Conservation (phyloP, 1,140 invertebrate species). For the Cotesia typhae region DNA sequence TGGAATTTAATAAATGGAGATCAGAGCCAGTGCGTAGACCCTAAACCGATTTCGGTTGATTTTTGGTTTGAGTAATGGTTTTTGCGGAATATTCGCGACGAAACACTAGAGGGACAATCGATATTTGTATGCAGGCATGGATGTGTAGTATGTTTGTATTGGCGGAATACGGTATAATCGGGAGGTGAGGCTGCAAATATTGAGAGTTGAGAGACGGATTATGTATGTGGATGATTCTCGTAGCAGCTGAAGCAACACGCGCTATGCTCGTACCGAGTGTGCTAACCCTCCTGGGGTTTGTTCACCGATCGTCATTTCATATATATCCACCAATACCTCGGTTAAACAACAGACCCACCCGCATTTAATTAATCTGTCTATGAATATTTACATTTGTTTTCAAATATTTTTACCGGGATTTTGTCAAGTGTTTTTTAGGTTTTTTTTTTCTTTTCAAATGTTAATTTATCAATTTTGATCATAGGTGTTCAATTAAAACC, state of each 20-base stretch:
- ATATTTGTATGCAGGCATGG: constrained; percentile 25
- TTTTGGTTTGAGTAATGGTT: constrained; percentile 3
- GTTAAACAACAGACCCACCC: constrained; percentile 25
- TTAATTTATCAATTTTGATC: not conserved
- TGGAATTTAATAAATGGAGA: not conserved
- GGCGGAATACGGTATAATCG: constrained; percentile 37
- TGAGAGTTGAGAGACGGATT: constrained; percentile 42
- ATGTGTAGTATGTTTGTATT: constrained; percentile 36
- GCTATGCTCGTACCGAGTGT: constrained; percentile 9
- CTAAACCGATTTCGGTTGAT: constrained; percentile 14
- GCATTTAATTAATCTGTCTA: constrained; percentile 23
- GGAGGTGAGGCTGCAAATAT: constrained; percentile 41
- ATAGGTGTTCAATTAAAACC: not conserved
- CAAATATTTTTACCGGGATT: not conserved
- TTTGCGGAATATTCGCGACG: not conserved
- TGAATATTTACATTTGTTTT: constrained; percentile 29
- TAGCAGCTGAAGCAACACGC: constrained; percentile 41
- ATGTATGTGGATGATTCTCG: constrained; percentile 40
- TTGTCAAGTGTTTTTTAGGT: not conserved
- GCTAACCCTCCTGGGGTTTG: constrained; percentile 18
- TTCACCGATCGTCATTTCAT: constrained; percentile 31
- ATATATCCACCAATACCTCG: constrained; percentile 18
- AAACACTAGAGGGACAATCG: constrained; percentile 24
- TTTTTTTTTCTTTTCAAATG: not conserved
- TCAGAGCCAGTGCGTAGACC: not conserved